Base-by-base conservation (phyloP, 2,113 vertebrate genomes). In the Pelecanus crispus region DNA sequence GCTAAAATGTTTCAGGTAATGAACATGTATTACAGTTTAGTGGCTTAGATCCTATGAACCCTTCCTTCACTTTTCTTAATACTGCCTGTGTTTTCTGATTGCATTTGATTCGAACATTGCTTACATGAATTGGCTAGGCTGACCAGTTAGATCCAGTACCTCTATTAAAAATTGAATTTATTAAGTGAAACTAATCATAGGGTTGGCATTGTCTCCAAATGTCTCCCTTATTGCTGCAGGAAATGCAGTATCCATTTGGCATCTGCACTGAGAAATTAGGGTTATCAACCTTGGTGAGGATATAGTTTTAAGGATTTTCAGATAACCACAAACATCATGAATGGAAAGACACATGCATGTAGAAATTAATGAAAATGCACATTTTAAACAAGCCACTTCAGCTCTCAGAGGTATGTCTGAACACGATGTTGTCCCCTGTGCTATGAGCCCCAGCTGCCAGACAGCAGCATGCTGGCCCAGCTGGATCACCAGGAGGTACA, bases 381-480 rank as follows among this genome's bases (percentile, higher is more conserved):
- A 19, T 70, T 66, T 86, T n/a, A 81, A 83, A 25, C 4, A 34
- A 77, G 8, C 8, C 58, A 5, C 24, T 58, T 29, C 31, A 40
- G 28, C 7, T 86, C 16, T 67, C 19, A 62, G 24, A 61, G 17
- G 6, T 10, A 9, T 19, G 8, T 62, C 36, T 59, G n/a, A 52
- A 16, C 7, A n/a, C 28, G 24, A 0, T 13, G 19, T 3, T 79
- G 15, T 32, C 4, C 16, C 17, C 17, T 26, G 38, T 1, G 0
- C 63, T 49, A 29, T 31, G 38, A 79, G 21, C 5, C 13, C 25
- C 72, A 58, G 26, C 77, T 78, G 52, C 26, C 53, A 79, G 56
- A 7, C 22, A 28, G 49, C 58, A 81, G 53, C 9, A 1, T 2
- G 42, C 58, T 83, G 67, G 18, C 20, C 28, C 49, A 34, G 45